Evolutionary conservation across 2,888 invertebrate species (phyloP), one percentile per base, ranked within the genome.

Genomic region (Mythimna ferrago): DNA sequence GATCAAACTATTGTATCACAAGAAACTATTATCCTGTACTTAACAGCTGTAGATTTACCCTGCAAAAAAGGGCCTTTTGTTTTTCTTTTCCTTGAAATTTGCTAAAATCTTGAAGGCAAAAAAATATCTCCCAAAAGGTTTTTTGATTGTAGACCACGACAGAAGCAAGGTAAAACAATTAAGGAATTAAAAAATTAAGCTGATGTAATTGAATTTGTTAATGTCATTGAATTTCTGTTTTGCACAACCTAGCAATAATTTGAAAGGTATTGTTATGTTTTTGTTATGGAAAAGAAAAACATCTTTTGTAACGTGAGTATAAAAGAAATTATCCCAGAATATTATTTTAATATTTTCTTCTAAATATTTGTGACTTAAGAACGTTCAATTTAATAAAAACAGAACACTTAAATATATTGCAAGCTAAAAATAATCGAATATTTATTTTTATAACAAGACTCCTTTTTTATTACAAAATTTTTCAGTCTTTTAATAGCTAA

Each of bases 131-230:
- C 26, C 0, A 2, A 56, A 79, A 74, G 3, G 6, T 26, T 53
- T 68, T 61, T 73, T 65, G 57, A 74, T 74, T 68, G 44, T 44
- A 57, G 14, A 64, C 51, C 54, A 44, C 14, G 56, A 56, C 51
- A 26, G 58, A 51, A 57, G 53, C 64, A 79, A 68, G 56, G 35
- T 69, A 35, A 75, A 69, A 75, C 5, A 75, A 75, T 73, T 66
- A 83, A 64, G 74, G 65, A 66, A 79, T 83, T 69, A 81, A 74
- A 68, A 64, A 74, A 80, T 48, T 80, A 63, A 65, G 65, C 16
- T 63, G 62, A 54, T 16, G 16, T 66, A 80, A 75, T 78, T 69
- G 21, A 80, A 66, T 74, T 78, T 64, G 32, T 65, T 66, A 78
- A 79, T 58, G 61, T 62, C 48, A 16, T 35, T 21, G 62, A 54